Conservation (phyloP, 2,797 vertebrate genomes). For the Syngnathus rostellatus region DNA sequence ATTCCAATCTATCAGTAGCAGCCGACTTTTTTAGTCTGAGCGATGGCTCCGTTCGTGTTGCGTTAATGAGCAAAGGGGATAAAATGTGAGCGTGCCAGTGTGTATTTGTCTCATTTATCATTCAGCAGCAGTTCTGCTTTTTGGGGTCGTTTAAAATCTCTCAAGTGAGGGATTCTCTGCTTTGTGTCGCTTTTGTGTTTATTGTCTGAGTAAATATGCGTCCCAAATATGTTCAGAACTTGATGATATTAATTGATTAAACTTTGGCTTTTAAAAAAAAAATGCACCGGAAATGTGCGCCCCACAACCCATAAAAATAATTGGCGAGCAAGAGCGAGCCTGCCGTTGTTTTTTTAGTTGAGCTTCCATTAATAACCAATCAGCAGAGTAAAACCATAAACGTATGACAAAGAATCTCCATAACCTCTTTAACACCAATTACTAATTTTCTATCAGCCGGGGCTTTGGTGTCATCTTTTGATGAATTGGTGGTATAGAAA, state of each 20-base stretch:
- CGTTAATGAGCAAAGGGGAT: conserved; percentile 45
- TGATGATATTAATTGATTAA: too few species aligned
- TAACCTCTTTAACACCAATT: neutral
- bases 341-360: neutral
- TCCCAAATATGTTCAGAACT: too few species aligned
- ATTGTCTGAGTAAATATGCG: neutral
- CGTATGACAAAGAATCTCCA: too few species aligned
- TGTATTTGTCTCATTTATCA: conserved; percentile 63
- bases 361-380: too few species aligned
- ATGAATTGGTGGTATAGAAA: neutral
- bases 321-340: neutral
- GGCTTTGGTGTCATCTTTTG: neutral
- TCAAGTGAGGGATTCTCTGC: conserved; percentile 37
- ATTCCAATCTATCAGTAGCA: conserved; percentile 24
- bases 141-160: conserved; percentile 56
- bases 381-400: too few species aligned
- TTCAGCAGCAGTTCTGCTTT: conserved; percentile 48
- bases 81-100: conserved; percentile 23
- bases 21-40: conserved; percentile 7
- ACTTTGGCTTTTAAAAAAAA: too few species aligned
- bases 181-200: conserved; percentile 22
- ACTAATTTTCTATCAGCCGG: neutral
- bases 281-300: too few species aligned
- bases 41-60: conserved; percentile 10
- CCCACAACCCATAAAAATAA: neutral